Base-by-base conservation (phyloP, 2,888 invertebrate species). In the Griposia aprilina region DNA sequence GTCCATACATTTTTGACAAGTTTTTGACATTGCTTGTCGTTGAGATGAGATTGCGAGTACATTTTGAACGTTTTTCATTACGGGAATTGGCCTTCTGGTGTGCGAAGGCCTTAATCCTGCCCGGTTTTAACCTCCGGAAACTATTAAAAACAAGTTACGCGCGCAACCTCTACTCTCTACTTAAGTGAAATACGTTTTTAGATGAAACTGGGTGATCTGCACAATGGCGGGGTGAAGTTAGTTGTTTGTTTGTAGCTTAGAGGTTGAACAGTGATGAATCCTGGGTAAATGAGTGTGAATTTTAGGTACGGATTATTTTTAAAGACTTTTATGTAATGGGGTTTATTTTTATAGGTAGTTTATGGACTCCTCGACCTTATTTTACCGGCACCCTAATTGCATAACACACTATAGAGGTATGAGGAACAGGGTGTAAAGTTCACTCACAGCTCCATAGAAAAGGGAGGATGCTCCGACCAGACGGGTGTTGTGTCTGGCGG, bases 101-200 rank as follows among this genome's bases (percentile, higher is more conserved):
- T 36, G 17, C 36, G 26, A 36, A 26, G 13, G 48, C 10, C 57
- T 59, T 50, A 36, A 74, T 55, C 30, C 55, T 50, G 6, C 23
- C n/a, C n/a, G 6, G 26, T 68, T 63, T 36, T 45, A 70, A 23
- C 36, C 50, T 23, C 36, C 62, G 57, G 67, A 72, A 68, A 78
- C 71, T 55, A 78, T 65, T 78, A 55, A 72, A 83, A 72, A 60
- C 69, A 48, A 82, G 48, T 82, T 67, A 83, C 5, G 62, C 26
- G 26, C 8, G 45, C 20, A 65, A 79, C 62, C 41, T 41, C 59
- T 45, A 62, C n/a, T 77, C 30, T 36, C 30, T n/a, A 62, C 68
- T 66, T 78, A 82, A 17, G 57, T 78, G 36, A 72, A 81, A 78
- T 63, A 83, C 52, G 84, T 73, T 79, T 82, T 60, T 41, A 69